Evolutionary conservation across 53 echinoderm and acorn worm genomes (phyloP), one percentile per base, ranked within the genome.

Genomic region (Luidia sarsii): DNA sequence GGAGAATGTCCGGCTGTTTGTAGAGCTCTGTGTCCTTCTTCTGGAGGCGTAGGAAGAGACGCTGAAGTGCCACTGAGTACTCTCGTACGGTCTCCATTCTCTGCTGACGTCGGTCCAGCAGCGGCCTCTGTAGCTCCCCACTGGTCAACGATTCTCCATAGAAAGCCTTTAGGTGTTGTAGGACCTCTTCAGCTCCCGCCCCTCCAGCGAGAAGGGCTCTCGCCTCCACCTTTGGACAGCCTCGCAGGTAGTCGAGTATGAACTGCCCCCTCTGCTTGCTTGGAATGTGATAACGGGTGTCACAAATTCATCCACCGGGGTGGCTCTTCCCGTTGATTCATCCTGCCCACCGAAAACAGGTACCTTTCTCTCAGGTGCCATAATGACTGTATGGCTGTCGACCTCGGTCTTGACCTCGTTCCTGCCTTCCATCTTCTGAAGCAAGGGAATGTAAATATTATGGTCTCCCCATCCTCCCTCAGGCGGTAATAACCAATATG

Each of bases 61-160:
- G 64, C 38, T 64, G 64, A 1, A 64, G 39, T 8, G 28, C 64
- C 20, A 64, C 33, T 2, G 30, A 28, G 31, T 4, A 64, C 38
- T 64, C 32, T 4, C 50, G 49, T 31, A 50, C 3, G 10, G 50
- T 18, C 15, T 68, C n/a, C 16, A 31, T 18, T 2, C 0, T 48
- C 0, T 48, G 50, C 16, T 64, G 64, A 30, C 31, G 28, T 32
- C 30, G 8, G 3, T 59, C 59, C 7, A 59, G 13, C 10, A 59
- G 13, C 3, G 13, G 59, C 11, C 59, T 10, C 32, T 59, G 59
- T 31, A 59, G 13, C 14, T 59, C 31, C 4, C 59, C 29, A 3
- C 3, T 3, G 3, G 70, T 70, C 27, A 61, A 22, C 4, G 21
- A 2, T 33, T 82, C 82, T 27, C 55, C 68, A 39, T 68, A 68